phyloP scores from a whole-genome alignment of 2,113 vertebrate genomes.

The Cynocephalus volans region DNA sequence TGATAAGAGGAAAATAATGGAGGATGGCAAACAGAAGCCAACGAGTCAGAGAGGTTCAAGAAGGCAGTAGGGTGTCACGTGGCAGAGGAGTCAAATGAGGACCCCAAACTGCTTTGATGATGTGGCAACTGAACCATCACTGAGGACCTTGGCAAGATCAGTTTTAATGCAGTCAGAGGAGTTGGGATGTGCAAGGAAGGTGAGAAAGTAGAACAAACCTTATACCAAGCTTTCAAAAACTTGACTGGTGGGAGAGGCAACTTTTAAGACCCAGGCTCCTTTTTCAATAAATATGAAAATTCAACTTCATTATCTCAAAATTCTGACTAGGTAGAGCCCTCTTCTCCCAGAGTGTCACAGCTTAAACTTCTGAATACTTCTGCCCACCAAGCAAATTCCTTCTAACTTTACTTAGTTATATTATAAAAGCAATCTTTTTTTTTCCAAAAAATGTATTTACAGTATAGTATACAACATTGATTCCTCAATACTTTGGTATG shows the following conservation, averaged over 20 bases:
- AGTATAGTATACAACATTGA: neutral
- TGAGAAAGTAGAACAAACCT: neutral
- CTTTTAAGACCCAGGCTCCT: neutral
- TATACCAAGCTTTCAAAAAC: neutral
- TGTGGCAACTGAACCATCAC: neutral
- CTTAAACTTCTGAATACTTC: conserved; percentile 4
- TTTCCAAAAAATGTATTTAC: neutral
- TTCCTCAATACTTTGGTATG: neutral
- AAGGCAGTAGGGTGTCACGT: too few relatives aligned
- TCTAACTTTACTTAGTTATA: neutral
- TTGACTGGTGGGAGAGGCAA: neutral
- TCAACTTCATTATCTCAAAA: neutral
- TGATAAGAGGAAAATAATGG: neutral
- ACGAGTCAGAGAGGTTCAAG: neutral
- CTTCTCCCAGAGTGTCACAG: neutral
- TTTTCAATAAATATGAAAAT: conserved; percentile 36
- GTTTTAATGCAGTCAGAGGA: neutral
- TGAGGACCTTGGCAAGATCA: neutral
- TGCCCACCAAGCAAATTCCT: neutral
- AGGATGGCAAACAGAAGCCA: neutral
- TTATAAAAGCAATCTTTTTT: neutral
- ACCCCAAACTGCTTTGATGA: neutral
- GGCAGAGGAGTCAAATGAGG: neutral
- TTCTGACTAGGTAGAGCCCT: neutral
- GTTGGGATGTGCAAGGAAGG: neutral